A percentile compares a stretch with the other conserved stretches of the same genome.
Conservation (phyloP, 1,140 invertebrate species). For the Portunus trituberculatus region DNA sequence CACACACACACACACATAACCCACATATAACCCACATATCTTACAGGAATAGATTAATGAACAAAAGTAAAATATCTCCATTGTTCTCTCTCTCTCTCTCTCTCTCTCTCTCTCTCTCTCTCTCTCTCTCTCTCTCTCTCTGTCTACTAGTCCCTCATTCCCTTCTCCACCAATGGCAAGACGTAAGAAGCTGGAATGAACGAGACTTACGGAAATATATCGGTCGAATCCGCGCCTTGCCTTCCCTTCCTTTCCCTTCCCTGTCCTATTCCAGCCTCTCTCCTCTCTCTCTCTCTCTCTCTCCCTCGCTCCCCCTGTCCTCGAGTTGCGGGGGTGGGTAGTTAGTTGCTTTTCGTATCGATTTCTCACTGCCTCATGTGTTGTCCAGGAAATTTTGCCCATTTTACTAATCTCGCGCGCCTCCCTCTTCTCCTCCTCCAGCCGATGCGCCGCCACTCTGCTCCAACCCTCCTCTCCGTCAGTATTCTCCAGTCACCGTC, state of each 20-base stretch:
- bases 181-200: neutral
- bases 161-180: neutral
- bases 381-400: constrained; percentile 62
- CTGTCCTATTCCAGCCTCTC: neutral
- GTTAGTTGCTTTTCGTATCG: constrained; percentile 57
- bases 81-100: constrained; percentile 38
- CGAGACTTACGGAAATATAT: neutral
- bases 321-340: constrained; percentile 52
- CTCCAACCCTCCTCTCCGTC: neutral
- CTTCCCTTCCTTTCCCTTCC: neutral
- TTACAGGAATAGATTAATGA: too few species aligned
- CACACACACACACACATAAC: too few species aligned
- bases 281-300: neutral
- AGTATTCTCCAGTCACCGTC: neutral
- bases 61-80: too few species aligned
- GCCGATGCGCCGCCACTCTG: neutral
- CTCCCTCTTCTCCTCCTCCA: constrained; percentile 37
- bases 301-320: neutral
- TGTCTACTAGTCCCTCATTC: neutral
- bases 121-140: neutral
- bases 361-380: constrained; percentile 53
- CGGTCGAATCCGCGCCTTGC: constrained; percentile 32
- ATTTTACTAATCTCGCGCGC: constrained; percentile 64
- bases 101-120: constrained; percentile 23
- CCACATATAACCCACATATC: too few species aligned